A percentile compares a stretch with the other conserved stretches of the same genome.
These are phyloP conservation scores for Callosobruchus maculatus DNA, from an alignment of 2,888 invertebrate species.

Conservation along the genomic window DNA sequence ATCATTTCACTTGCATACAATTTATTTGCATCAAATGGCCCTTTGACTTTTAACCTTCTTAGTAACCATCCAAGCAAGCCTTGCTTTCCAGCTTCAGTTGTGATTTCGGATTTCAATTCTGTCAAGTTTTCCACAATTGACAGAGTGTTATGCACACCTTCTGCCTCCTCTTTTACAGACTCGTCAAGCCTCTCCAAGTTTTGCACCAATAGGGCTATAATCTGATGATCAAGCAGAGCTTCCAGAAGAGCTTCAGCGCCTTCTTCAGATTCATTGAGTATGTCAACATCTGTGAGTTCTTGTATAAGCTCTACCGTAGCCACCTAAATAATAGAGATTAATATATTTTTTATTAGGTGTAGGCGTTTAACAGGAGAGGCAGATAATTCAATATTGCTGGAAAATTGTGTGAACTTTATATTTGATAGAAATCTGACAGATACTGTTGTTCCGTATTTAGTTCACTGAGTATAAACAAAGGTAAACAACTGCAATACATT, in stretches of 20 bases:
- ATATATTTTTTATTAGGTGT: neutral
- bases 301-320: slow-evolving; percentile 59
- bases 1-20: slow-evolving; percentile 94
- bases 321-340: slow-evolving; percentile 28
- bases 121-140: slow-evolving; percentile 89
- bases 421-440: too few species aligned
- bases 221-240: slow-evolving; percentile 82
- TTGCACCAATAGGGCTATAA: slow-evolving; percentile 82
- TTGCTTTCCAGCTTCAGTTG: slow-evolving; percentile 82
- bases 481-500: too few species aligned
- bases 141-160: slow-evolving; percentile 93
- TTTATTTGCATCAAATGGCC: slow-evolving; percentile 92
- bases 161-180: slow-evolving; percentile 86
- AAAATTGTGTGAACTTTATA: too few species aligned
- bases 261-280: slow-evolving; percentile 89
- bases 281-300: slow-evolving; percentile 95
- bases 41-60: slow-evolving; percentile 80
- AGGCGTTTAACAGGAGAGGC: too few species aligned
- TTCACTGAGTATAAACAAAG: too few species aligned
- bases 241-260: slow-evolving; percentile 86
- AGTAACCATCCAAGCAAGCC: slow-evolving; percentile 90
- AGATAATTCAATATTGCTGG: too few species aligned
- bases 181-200: slow-evolving; percentile 94
- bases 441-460: too few species aligned
- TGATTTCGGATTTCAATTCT: slow-evolving; percentile 83